Base-by-base conservation (phyloP, 2,113 vertebrate genomes). In the Pogonocichla stellata region DNA sequence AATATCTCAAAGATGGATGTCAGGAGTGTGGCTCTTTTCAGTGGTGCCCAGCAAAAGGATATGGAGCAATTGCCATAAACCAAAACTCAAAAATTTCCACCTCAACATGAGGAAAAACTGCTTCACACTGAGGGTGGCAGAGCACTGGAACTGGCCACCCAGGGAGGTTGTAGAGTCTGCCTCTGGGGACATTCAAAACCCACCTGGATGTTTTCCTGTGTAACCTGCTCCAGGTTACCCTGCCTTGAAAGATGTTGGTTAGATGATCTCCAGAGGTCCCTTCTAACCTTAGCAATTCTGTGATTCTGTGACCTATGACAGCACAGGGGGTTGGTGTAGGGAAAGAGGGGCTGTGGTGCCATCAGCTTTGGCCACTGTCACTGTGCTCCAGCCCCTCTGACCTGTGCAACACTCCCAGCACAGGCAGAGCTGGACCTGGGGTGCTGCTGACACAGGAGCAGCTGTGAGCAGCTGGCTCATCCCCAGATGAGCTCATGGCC, bases 321-420 rank as follows among this genome's bases (percentile, higher is more conserved):
- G 19, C 3, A 1, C 2, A 1, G 7, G 10, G 8, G 7, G 2
- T 13, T 1, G 0, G 8, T 25, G 25, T 38, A 45, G 14, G 33
- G 47, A 9, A 43, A 12, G 25, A 20, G 43, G 4, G 4, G 29
- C 7, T 19, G 24, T 17, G 3, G 5, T 47, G 40, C 25, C 47
- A 12, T 57, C n/a, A 33, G 34, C 18, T 24, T 40, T 34, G 23
- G 45, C 9, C 19, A 1, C 9, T 26, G 17, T 43, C 57, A 3
- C 33, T n/a, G 17, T 45, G 19, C 62, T 51, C 10, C 42, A 62
- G 57, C 8, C 24, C 11, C 16, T 54, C 20, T 3, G 9, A 58
- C 58, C n/a, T 22, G 38, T 0, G 1, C 14, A 12, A 3, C 6
- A 4, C 2, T 29, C 12, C 10, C 20, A 11, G 43, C 48, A 13